A percentile compares a stretch with the other conserved stretches of the same genome.
These are phyloP conservation scores for Dicaeum eximium DNA, from an alignment of 2,113 vertebrate species.

Conservation along the genomic window DNA sequence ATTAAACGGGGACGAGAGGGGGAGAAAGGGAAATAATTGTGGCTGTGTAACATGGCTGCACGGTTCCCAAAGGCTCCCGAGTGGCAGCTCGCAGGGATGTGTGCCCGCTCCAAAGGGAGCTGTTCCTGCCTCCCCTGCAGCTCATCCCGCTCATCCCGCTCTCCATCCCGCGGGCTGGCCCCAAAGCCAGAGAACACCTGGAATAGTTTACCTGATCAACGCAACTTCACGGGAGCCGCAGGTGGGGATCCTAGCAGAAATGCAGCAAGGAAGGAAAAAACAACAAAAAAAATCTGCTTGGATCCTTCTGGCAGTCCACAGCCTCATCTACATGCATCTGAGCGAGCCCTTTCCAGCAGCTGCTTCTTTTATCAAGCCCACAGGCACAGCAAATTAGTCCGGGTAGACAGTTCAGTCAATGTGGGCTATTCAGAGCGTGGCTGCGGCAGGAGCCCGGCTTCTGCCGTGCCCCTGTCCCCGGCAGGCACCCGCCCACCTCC, in stretches of 20 bases:
- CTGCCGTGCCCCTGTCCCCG: constrained; percentile 73
- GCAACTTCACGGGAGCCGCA: constrained; percentile 45
- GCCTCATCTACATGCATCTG: constrained; percentile 77
- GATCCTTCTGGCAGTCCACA: constrained; percentile 52
- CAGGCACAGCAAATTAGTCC: constrained; percentile 81
- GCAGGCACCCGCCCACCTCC: constrained; percentile 78
- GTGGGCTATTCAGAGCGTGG: constrained; percentile 79
- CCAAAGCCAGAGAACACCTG: not conserved
- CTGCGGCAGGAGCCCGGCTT: constrained; percentile 72
- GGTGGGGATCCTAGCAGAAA: constrained; percentile 44
- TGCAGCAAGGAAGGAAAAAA: not conserved
- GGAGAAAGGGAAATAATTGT: constrained; percentile 16
- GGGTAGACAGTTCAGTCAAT: constrained; percentile 81
- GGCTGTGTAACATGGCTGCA: constrained; percentile 58
- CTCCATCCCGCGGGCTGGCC: not conserved
- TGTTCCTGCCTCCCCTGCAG: constrained; percentile 7
- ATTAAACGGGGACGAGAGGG: not conserved
- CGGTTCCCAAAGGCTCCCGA: constrained; percentile 12
- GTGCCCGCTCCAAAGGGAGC: constrained; percentile 26
- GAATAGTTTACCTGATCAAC: constrained; percentile 61
- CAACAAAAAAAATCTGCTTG: not conserved
- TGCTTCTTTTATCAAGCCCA: constrained; percentile 84
- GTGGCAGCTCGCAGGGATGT: constrained; percentile 23
- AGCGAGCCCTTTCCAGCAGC: constrained; percentile 80
- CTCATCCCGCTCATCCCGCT: not conserved